These are phyloP conservation scores for Melieria crassipennis DNA, from an alignment of 2,888 invertebrate genomes.

Conservation along the genomic window DNA sequence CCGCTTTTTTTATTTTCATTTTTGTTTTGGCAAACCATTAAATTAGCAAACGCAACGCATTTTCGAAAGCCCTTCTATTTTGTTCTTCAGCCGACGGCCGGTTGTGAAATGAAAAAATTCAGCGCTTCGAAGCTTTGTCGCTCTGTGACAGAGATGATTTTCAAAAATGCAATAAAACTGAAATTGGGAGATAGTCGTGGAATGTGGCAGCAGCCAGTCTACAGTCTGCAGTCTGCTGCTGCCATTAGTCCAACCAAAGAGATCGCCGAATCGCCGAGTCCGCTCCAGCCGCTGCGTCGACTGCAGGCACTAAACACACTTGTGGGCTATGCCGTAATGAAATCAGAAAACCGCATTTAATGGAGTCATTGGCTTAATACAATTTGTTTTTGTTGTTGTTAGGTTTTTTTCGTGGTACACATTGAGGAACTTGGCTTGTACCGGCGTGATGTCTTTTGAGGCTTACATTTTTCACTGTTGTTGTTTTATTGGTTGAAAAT, in stretches of 20 bases:
- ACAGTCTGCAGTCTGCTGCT: too few species aligned
- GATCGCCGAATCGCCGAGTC: too few species aligned
- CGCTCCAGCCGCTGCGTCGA: too few species aligned
- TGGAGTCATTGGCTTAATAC: slow-evolving; percentile 54
- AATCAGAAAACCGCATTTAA: slow-evolving; percentile 51
- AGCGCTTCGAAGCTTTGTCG: too few species aligned
- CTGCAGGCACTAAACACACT: too few species aligned
- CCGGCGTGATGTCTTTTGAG: slow-evolving; percentile 26
- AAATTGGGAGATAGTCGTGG: too few species aligned
- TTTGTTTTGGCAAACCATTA: slow-evolving; percentile 12
- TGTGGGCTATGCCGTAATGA: slow-evolving; percentile 40
- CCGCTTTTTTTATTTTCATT: background rate
- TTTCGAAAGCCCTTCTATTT: background rate
- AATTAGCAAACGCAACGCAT: slow-evolving; percentile 5
- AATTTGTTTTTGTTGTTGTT: slow-evolving; percentile 22
- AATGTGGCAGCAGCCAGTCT: too few species aligned
- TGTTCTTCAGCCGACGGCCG: too few species aligned
- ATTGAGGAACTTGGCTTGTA: background rate
- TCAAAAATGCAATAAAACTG: too few species aligned
- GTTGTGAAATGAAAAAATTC: too few species aligned
- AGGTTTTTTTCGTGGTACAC: slow-evolving; percentile 7
- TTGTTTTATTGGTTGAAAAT: slow-evolving; percentile 24
- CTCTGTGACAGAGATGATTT: too few species aligned
- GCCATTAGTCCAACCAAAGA: too few species aligned
- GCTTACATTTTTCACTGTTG: background rate